Evolutionary conservation across 23 tunicate species (phyloP), one percentile per base, ranked within the genome.

Genomic region (Halocynthia aurantium): DNA sequence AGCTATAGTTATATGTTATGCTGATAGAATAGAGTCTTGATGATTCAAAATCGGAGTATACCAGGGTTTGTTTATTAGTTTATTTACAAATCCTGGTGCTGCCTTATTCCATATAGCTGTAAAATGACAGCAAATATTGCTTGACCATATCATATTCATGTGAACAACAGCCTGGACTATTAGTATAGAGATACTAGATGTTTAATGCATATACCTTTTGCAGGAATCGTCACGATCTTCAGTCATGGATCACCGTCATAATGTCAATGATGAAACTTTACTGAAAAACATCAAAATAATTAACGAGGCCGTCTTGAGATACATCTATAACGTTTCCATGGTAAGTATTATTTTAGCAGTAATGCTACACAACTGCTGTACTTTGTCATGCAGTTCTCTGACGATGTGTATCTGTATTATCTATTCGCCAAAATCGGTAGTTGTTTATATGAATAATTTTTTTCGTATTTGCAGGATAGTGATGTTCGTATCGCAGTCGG

Each of bases 191-290:
- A 31, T 4, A 31, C 2, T 4, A 10, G 15, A 67, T 58, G 50
- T 68, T 2, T 13, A 68, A 17, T 18, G 40, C 17, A 68, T n/a
- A 17, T 1, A 68, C 31, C 12, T 72, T 81, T 22, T 80, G 0
- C 73, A 90, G 97, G 85, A 84, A 18, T 81, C 85, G 6, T 17
- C 77, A 6, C 77, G 97, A 21, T 75, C 82, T 50, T 84, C 97
- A 21, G 87, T 90, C n/a, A 50, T 90, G 83, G 97, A 90, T 56
- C 87, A 80, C 15, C 82, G 82, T 10, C 70, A 76, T 13, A 77
- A 50, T 69, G 84, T 85, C 10, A 61, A 80, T 8, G 84, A 80
- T 0, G 86, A 85, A 6, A 71, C 77, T 15, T 61, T 90, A 70
- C 55, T 69, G 73, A 58, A 80, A 58, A 90, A 90, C 51, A 81